Evolutionary conservation across 2,797 vertebrate species (phyloP), one percentile per base, ranked within the genome.

Genomic region (Nasua narica): DNA sequence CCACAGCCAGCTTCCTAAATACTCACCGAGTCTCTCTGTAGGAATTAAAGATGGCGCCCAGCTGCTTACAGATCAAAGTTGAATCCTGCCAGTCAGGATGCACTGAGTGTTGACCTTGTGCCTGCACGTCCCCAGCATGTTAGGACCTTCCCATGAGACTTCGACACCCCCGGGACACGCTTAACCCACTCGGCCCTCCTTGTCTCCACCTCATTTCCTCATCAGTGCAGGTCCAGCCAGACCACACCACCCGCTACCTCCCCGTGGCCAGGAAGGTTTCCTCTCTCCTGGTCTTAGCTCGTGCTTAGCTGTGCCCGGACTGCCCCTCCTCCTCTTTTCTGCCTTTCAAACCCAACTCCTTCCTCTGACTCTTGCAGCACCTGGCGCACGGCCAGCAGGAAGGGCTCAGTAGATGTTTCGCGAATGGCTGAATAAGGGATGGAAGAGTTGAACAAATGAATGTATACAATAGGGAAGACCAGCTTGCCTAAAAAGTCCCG

Each of bases 241-340:
- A 2, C 25, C 54, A 72, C 52, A 18, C 48, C 43, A 37, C 58
- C 16, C 16, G 32, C 6, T 25, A 1, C 46, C 37, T 52, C 13
- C 35, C 54, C 48, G 0, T 32, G 13, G 27, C 27, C 11, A 1
- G 0, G 2, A 54, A 18, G 32, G 16, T 18, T 21, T 54, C 52
- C 11, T 35, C 13, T 81, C 58, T 50, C 40, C 35, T 8, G 14
- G 43, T 18, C 27, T 72, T 32, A 9, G 4, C 32, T 32, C 7
- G 1, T 43, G 25, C 23, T 18, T 11, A 25, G 12, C 50, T 58
- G 37, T 19, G 35, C 25, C 58, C 16, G 35, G 10, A n/a, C 14
- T 25, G 15, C 7, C 62, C 35, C 46, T 23, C 40, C 50, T 7
- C 5, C 7, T 74, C 19, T 29, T 65, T 92, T 81, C 91, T 15